Base-by-base conservation (phyloP, 2,113 vertebrate genomes). In the Brevimyrus niger region DNA sequence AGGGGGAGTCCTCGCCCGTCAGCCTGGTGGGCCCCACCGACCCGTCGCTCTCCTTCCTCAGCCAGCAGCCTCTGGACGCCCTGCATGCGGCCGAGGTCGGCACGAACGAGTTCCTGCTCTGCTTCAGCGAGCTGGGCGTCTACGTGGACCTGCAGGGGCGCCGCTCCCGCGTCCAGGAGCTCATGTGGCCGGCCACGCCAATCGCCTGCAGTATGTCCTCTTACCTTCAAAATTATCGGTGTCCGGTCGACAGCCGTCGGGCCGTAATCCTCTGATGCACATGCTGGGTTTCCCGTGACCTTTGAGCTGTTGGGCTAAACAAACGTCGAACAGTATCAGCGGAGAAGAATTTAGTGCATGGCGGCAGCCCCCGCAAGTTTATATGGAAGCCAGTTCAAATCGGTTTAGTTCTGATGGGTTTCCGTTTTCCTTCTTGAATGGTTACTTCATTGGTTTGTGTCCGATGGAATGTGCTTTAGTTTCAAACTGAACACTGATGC, bases 101-200 rank as follows among this genome's bases (percentile, higher is more conserved):
- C 69, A 90, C 95, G 80, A 94, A 94, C 73, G 97, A 99, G 94
- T 95, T 97, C 92, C 97, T 99, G 96, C 98, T 99, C 89, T 99
- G 98, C 97, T 99, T 99, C 96, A 98, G 97, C 94, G 97, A 97
- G 93, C 95, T 99, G 91, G 98, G 98, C 90, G 89, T 99, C 92
- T 99, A 99, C 90, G 98, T 99, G 95, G 98, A 99, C 92, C 95
- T 95, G 0, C 97, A 97, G 93, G 98, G 98, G 23, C 97, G 97
- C 82, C 96, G 98, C 91, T 97, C 98, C 65, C 95, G 98, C 84
- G 94, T 95, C 88, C 97, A 97, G 96, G 98, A 99, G 94, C 96
- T 99, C 92, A 99, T 99, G 98, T 99, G 98, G 98, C 98, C 98
- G 86, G 96, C 98, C 90, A 96, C 95, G 83, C 98, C 98, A 15